A percentile compares a stretch with the other conserved stretches of the same genome.
phyloP scores from a whole-genome alignment of 2,797 vertebrate species.

The Ciconia nigra region DNA sequence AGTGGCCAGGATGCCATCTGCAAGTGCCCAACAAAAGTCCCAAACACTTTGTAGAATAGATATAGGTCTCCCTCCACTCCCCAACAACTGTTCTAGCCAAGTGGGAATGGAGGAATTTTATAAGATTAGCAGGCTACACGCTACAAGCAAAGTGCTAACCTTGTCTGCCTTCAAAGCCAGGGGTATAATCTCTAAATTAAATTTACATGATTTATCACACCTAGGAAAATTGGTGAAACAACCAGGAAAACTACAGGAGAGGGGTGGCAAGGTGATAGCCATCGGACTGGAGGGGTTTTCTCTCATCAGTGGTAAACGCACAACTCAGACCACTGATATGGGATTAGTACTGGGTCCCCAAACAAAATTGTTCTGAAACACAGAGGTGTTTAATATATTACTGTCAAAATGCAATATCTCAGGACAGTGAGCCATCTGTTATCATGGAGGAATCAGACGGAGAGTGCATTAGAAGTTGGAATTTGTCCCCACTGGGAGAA shows the following conservation, averaged over 20 bases:
- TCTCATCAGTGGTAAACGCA: background rate
- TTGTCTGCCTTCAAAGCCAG: constrained; percentile 35
- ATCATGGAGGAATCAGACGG: background rate
- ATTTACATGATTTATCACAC: constrained; percentile 54
- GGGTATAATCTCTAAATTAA: constrained; percentile 66
- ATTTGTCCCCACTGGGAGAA: constrained; percentile 28
- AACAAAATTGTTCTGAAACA: background rate
- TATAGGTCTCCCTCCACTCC: background rate
- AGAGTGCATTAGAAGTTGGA: constrained; percentile 54
- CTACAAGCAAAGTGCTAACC: background rate
- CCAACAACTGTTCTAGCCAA: constrained; percentile 30
- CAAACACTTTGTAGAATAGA: background rate
- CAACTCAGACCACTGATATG: background rate
- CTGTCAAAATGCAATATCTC: background rate
- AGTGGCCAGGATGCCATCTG: background rate
- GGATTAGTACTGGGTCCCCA: constrained; percentile 9
- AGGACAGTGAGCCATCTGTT: constrained; percentile 39
- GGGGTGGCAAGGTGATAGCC: background rate
- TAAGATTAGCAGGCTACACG: background rate
- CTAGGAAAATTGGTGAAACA: background rate
- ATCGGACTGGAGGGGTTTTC: background rate
- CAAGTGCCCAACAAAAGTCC: background rate
- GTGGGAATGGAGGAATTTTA: constrained; percentile 36
- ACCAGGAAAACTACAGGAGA: background rate
- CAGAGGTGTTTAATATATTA: constrained; percentile 14